Evolutionary conservation across 2,888 invertebrate species (phyloP), one percentile per base, ranked within the genome.

Genomic region (Cyclophora albipunctata): DNA sequence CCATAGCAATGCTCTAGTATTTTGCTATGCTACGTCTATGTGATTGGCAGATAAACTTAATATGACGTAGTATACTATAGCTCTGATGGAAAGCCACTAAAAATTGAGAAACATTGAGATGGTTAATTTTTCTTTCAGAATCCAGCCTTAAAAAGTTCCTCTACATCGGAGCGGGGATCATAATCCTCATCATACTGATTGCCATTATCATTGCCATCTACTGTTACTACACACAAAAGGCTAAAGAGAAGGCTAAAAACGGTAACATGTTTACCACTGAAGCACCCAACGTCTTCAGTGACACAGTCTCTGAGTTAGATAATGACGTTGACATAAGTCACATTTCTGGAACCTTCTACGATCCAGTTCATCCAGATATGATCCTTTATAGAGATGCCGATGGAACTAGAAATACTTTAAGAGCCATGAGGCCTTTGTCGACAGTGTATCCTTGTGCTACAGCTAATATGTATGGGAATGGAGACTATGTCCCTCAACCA

Each of bases 291-390:
- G 78, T 88, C 4, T 88, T 87, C 60, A 84, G 72, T 51, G 87
- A 88, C 48, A 75, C 75, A 0, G 73, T 76, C 7, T 87, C 88
- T 37, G 88, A 88, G 54, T 75, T 87, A 7, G 88, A 88, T 51
- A 85, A 85, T 46, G 88, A 88, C 48, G 76, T 75, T 4, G 86
- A 85, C 34, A 75, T 88, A 1, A 81, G 82, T 55, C 88, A 87
- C 51, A 85, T 88, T 52, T 88, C 87, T 58, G 88, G 87, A 60
- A 81, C 82, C 0, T 88, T 87, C 67, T 84, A 85, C 52, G 88
- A 88, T 56, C 84, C 85, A 2, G 66, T 77, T 0, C 87, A 88
- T 63, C 88, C 88, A 45, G 88, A 88, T 50, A 86, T 87, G 87
- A 86, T 87, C 42, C 60, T 87, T 1, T 88, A 86, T 47, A 81